Evolutionary conservation across 2,797 vertebrate genomes (phyloP).

Genomic region (Poeciliopsis gracilis): DNA sequence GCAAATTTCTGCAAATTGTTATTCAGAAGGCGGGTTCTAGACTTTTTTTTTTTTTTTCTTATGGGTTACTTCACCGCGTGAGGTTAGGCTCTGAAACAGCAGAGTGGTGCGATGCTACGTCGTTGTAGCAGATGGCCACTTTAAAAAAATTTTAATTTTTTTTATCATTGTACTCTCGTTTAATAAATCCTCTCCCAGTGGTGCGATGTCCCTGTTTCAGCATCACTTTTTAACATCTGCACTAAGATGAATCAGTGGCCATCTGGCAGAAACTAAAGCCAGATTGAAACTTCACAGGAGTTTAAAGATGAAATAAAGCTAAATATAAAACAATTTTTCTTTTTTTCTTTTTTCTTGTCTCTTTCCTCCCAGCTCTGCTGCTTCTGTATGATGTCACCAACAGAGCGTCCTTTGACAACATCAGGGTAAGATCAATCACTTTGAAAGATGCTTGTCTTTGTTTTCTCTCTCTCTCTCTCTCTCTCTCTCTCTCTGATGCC

Average conservation of each 20-base stretch:
- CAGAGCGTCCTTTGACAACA: constrained; percentile 94
- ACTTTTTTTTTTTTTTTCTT: background rate
- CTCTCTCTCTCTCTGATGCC: background rate
- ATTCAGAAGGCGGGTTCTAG: background rate
- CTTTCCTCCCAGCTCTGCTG: constrained; percentile 85
- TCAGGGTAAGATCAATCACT: constrained; percentile 79
- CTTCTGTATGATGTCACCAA: constrained; percentile 94
- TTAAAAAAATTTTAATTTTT: too few relatives aligned
- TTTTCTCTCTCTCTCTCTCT: background rate
- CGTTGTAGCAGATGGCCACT: background rate
- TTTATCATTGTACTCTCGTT: background rate
- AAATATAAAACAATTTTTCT: background rate
- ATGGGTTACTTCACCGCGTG: background rate
- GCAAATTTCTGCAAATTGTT: background rate
- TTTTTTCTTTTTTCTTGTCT: background rate
- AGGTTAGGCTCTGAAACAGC: background rate
- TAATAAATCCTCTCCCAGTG: background rate
- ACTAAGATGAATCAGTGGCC: background rate
- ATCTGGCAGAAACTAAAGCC: background rate
- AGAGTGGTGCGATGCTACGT: background rate
- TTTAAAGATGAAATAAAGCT: background rate
- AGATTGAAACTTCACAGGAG: background rate
- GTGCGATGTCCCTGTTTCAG: background rate
- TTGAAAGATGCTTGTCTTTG: background rate
- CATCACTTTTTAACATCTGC: background rate